A percentile compares a stretch with the other conserved stretches of the same genome.
Evolutionary conservation across 2,888 invertebrate genomes (phyloP).

Genomic region (Sarcophaga subvicina): DNA sequence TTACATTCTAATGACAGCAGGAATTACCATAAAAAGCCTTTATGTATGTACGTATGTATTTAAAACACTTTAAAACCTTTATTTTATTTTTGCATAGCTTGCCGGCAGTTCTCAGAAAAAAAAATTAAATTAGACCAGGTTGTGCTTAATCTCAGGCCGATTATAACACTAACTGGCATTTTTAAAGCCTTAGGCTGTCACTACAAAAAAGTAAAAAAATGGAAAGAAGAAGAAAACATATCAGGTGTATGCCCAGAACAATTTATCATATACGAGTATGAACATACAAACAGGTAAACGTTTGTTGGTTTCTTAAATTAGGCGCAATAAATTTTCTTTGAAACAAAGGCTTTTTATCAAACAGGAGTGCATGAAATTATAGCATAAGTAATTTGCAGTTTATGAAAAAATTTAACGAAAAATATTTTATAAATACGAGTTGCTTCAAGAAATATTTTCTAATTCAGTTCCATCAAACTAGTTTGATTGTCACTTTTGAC

Average conservation of each 20-base stretch:
- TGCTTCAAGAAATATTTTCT: too few relatives aligned
- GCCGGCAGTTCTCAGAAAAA: too few relatives aligned
- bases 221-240: not conserved
- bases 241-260: not conserved
- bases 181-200: conserved; percentile 1
- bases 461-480: too few relatives aligned
- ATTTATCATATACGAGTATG: conserved; percentile 9
- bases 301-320: conserved; percentile 17
- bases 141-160: not conserved
- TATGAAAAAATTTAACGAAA: too few relatives aligned
- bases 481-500: too few relatives aligned
- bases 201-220: not conserved
- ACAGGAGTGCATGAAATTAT: not conserved
- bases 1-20: too few relatives aligned
- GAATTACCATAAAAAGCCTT: too few relatives aligned
- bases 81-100: too few relatives aligned
- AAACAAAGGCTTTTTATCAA: not conserved
- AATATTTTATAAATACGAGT: too few relatives aligned
- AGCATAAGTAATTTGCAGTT: not conserved
- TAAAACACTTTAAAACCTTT: too few relatives aligned
- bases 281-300: not conserved
- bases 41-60: too few relatives aligned
- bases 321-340: conserved; percentile 12
- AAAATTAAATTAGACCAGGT: too few relatives aligned
- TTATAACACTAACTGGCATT: not conserved